Conservation (phyloP, 2,113 vertebrate species). For the Nannobrachium achirus region DNA sequence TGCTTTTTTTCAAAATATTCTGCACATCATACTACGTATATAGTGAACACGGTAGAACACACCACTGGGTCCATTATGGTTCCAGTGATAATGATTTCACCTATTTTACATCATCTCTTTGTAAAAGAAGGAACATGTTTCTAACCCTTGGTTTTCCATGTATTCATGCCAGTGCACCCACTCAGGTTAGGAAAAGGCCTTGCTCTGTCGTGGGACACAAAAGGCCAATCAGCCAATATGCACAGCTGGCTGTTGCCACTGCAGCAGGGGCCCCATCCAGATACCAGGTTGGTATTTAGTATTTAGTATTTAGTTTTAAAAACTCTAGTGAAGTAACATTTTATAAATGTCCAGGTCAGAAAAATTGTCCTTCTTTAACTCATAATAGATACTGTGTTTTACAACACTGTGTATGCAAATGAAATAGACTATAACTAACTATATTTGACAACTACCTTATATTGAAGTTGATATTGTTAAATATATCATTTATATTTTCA, state of each 20-base stretch:
- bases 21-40: too few relatives aligned
- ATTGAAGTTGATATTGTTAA: too few relatives aligned
- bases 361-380: background rate
- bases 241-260: slow-evolving; percentile 86
- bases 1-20: too few relatives aligned
- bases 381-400: too few relatives aligned
- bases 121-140: slow-evolving; percentile 9
- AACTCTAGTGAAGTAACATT: too few relatives aligned
- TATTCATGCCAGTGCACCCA: slow-evolving; percentile 67
- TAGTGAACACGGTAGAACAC: too few relatives aligned
- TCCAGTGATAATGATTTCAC: too few relatives aligned
- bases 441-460: too few relatives aligned
- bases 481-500: too few relatives aligned
- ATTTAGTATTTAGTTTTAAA: too few relatives aligned
- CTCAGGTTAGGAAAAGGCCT: slow-evolving; percentile 86
- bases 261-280: slow-evolving; percentile 87
- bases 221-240: slow-evolving; percentile 94
- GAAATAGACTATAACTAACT: background rate
- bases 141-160: background rate
- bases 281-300: slow-evolving; percentile 85
- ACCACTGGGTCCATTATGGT: too few relatives aligned
- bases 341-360: background rate
- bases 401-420: background rate
- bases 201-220: slow-evolving; percentile 93
- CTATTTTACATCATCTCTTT: background rate